Conservation (phyloP, 2,888 invertebrate species). For the Cheilosia impressa region DNA sequence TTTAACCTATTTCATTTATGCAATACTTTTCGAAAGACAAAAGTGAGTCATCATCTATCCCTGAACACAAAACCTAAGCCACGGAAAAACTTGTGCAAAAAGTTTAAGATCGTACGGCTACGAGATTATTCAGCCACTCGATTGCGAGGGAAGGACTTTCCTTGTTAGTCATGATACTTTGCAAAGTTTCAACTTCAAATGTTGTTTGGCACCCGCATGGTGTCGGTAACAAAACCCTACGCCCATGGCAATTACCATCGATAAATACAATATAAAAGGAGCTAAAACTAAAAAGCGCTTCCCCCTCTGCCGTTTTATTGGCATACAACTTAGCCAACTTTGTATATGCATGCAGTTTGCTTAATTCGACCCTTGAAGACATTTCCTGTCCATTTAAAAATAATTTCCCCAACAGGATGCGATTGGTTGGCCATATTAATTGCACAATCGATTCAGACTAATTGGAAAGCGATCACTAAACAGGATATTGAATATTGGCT, state of each 20-base stretch:
- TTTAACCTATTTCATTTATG: too few species aligned
- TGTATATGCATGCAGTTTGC: too few species aligned
- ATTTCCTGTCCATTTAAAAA: slow-evolving; percentile 12
- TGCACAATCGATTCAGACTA: background rate
- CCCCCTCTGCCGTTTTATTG: background rate
- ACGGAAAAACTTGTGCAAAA: too few species aligned
- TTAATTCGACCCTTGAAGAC: slow-evolving; percentile 4
- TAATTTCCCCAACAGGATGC: slow-evolving; percentile 3
- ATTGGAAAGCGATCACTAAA: slow-evolving; percentile 12
- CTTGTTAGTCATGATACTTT: too few species aligned
- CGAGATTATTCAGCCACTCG: too few species aligned
- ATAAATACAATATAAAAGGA: background rate
- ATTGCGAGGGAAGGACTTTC: too few species aligned
- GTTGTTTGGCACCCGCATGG: too few species aligned
- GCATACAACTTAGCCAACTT: background rate
- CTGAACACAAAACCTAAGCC: too few species aligned
- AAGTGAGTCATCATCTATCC: too few species aligned
- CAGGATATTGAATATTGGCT: slow-evolving; percentile 8
- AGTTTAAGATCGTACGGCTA: too few species aligned
- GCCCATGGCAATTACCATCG: background rate
- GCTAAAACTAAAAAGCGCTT: background rate
- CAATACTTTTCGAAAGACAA: too few species aligned
- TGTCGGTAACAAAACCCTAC: background rate
- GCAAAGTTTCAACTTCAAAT: too few species aligned
- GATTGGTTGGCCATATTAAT: background rate